phyloP scores from a whole-genome alignment of 2,113 vertebrate species.

The Ivindomyrus marchei region DNA sequence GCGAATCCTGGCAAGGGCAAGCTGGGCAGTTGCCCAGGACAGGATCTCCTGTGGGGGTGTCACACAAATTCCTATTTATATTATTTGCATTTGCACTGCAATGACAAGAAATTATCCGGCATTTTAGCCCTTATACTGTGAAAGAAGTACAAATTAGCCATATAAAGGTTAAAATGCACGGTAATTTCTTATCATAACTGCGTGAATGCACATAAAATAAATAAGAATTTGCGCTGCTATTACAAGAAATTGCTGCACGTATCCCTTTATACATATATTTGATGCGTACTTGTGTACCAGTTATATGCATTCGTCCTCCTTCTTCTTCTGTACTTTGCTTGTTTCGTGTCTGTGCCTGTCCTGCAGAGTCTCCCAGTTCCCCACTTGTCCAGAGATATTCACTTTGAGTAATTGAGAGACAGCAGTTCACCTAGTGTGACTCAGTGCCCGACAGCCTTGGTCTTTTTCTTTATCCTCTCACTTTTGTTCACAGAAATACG shows the following conservation, averaged over 20 bases:
- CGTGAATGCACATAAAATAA: not conserved
- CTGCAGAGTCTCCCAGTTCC: not conserved
- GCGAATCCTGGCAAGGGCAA: not conserved
- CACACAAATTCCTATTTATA: not conserved
- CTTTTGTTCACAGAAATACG: constrained; percentile 19
- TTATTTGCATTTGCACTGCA: not conserved
- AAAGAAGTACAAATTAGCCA: not conserved
- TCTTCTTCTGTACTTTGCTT: too few relatives aligned
- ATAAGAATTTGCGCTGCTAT: not conserved
- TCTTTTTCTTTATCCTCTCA: not conserved
- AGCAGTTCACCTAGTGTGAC: not conserved
- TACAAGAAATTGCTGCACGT: not conserved
- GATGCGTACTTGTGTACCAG: not conserved
- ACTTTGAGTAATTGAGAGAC: not conserved
- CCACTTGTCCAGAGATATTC: not conserved
- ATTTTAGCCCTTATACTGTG: not conserved
- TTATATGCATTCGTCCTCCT: not conserved
- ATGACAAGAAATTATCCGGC: not conserved
- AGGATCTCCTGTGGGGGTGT: not conserved
- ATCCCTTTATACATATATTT: not conserved
- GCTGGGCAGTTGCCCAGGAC: not conserved
- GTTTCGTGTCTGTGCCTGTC: not conserved
- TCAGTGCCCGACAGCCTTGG: not conserved
- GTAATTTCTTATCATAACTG: not conserved
- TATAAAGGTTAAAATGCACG: not conserved